Evolutionary conservation across 2,797 vertebrate genomes (phyloP), one percentile per base, ranked within the genome.

Genomic region (Harpagifer antarcticus): DNA sequence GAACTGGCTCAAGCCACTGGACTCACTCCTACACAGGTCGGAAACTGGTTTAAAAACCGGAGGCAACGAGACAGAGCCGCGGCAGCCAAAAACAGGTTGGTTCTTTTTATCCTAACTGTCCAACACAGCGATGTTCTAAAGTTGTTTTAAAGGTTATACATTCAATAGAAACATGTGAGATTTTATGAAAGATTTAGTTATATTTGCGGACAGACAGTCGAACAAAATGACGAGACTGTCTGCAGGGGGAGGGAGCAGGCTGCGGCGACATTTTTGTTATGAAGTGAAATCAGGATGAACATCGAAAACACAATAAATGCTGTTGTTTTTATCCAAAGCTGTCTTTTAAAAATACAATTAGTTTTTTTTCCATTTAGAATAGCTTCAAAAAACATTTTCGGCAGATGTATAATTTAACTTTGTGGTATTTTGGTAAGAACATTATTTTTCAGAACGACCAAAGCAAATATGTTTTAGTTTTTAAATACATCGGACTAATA

Each of bases 21-120:
- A 95, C 98, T 99, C 95, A 99, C 98, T 89, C 98, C 98, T 61
- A 99, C 98, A 90, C 98, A 99, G 94, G 98, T 99, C 93, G 98
- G 98, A 90, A 99, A 99, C 95, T 99, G 98, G 98, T 99, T 99
- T 96, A 99, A 99, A 96, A 99, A 99, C 91, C 96, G 98, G 86
- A 95, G 98, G 94, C 98, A 99, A 93, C 95, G 98, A 94, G 98
- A 99, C 96, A 97, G 98, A 95, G 98, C 98, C 14, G 98, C 98
- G 56, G 98, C 98, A 63, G 98, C 98, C 83, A 99, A 99, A 92
- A 99, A 99, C 97, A 97, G 97, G 98, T 99, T 92, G 93, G 96
- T 96, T 44, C 1, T 61, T 48, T 67, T 57, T 57, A 13, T 37
- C 15, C 14, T 19, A 9, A 0, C 37, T 16, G 14, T 66, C 20